Percentiles rank a stretch among this genome's conserved stretches.
These are phyloP conservation scores for Brachycybe producta DNA, from an alignment of 2,888 invertebrate species.

Conservation along the genomic window DNA sequence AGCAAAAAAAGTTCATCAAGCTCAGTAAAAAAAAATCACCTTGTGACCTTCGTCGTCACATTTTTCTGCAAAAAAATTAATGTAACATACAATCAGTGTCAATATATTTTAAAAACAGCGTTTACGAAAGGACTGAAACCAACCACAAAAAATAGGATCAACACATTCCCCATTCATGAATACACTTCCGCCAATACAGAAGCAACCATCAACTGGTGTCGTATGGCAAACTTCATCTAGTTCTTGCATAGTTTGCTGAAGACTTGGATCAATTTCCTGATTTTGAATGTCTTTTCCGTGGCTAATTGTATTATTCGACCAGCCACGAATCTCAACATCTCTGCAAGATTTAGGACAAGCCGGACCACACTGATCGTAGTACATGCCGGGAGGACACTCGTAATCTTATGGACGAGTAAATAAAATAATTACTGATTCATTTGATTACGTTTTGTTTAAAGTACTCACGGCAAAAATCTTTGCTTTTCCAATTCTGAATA, in stretches of 20 bases:
- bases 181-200: slow-evolving; percentile 63
- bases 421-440: neutral
- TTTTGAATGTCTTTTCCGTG: slow-evolving; percentile 2
- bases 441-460: neutral
- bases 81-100: neutral
- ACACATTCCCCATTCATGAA: slow-evolving; percentile 60
- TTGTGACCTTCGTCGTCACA: slow-evolving; percentile 59
- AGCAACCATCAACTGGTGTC: slow-evolving; percentile 59
- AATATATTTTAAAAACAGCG: too few relatives aligned
- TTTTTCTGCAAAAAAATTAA: slow-evolving; percentile 34
- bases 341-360: slow-evolving; percentile 54
- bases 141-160: slow-evolving; percentile 43
- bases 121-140: neutral
- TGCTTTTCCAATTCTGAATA: slow-evolving; percentile 50
- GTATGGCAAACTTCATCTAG: slow-evolving; percentile 28
- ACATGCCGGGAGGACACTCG: slow-evolving; percentile 42
- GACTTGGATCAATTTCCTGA: neutral
- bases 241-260: slow-evolving; percentile 35
- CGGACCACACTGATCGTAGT: slow-evolving; percentile 44
- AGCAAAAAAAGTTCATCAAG: neutral
- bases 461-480: slow-evolving; percentile 43
- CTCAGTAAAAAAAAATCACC: slow-evolving; percentile 20
- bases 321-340: slow-evolving; percentile 28
- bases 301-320: slow-evolving; percentile 2
- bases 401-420: slow-evolving; percentile 32